Evolutionary conservation across 2,797 vertebrate species (phyloP).

Genomic region (Lates japonicus): DNA sequence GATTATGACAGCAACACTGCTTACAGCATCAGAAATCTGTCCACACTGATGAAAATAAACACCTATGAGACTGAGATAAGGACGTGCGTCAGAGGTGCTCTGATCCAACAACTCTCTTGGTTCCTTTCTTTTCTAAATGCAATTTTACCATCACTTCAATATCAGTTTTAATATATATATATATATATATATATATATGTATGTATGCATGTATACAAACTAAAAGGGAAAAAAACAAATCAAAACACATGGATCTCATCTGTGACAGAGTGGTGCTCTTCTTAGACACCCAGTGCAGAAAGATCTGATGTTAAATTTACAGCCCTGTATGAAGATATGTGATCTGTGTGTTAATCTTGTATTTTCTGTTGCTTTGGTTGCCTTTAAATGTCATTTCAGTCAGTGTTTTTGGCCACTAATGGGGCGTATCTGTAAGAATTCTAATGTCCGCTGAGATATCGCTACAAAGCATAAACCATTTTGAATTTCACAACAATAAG

Average conservation of each 20-base stretch:
- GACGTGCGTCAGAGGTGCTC: not conserved
- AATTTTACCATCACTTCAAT: conserved; percentile 19
- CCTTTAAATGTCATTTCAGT: conserved; percentile 35
- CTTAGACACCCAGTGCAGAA: conserved; percentile 38
- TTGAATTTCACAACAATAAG: not conserved
- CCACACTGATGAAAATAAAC: not conserved
- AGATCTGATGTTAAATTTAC: conserved; percentile 20
- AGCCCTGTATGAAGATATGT: conserved; percentile 19
- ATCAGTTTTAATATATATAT: conserved; percentile 5
- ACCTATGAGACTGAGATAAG: not conserved
- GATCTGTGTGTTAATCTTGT: conserved; percentile 3
- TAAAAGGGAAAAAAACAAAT: conserved; percentile 53
- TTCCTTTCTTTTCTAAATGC: not conserved
- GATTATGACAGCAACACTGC: not conserved
- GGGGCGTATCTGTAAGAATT: not conserved
- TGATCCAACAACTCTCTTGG: not conserved
- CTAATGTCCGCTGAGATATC: not conserved
- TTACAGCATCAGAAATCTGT: not conserved
- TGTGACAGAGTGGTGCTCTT: conserved; percentile 24
- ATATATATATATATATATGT: conserved; percentile 2
- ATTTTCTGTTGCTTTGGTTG: conserved; percentile 31
- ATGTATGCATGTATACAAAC: conserved; percentile 3
- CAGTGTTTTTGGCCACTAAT: conserved; percentile 4
- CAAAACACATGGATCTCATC: not conserved
- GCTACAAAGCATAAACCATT: not conserved